Base-by-base conservation (phyloP, 2,888 invertebrate genomes). In the Tenthredo amoena region DNA sequence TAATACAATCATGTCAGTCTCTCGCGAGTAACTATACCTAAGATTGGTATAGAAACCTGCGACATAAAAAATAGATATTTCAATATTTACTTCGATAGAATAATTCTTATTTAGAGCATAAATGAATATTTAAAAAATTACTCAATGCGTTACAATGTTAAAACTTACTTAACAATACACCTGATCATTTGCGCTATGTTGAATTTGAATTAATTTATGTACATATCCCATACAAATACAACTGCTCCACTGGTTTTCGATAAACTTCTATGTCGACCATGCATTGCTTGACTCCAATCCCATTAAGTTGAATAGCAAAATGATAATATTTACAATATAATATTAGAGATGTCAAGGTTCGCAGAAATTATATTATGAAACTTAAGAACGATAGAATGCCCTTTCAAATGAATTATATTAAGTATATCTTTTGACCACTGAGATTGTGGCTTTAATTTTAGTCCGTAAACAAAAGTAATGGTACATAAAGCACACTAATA, bases 321-420 rank as follows among this genome's bases (percentile, higher is more conserved):
- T 65, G 9, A 21, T n/a, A 81, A 62, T 81, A 81, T 81, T 81
- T 81, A 81, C 81, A 81, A 81, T 81, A 26, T 26, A 55, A 62
- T n/a, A n/a, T 40, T n/a, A 62, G 21, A 62, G 40, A 43, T 65
- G 5, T 77, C 50, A 26, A 77, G 18, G n/a, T 50, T 77, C 26
- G 18, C 50, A 50, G 18, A 77, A 77, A 77, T 55, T 55, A 47
- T 77, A 77, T 50, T 85, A 68, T 34, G 34, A 47, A 26, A 85
- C 55, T 82, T 82, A 81, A 85, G 18, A 65, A 40, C 43, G 43
- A 68, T 85, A 81, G 79, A 85, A 82, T 85, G 85, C 81, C 81
- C 65, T 82, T 85, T 58, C n/a, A 26, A 68, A 74, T 47, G 50
- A 21, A 18, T 77, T 77, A 55, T 34, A 68, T 15, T 18, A 47